Percentiles rank a stretch among this genome's conserved stretches.
Evolutionary conservation across 92 coral and sea anemone species (phyloP).

Genomic region (Blastomussa wellsi): DNA sequence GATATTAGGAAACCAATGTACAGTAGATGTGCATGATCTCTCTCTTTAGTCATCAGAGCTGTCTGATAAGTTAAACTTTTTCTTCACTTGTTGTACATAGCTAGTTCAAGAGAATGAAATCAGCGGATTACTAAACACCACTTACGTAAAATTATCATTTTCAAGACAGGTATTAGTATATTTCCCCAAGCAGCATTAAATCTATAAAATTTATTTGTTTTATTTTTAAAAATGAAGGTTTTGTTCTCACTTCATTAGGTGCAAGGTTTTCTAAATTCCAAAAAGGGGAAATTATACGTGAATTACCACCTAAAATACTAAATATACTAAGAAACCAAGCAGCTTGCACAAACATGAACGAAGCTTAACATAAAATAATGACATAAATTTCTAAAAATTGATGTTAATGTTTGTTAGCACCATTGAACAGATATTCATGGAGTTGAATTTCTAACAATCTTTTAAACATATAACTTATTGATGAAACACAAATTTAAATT

Average conservation of each 20-base stretch:
- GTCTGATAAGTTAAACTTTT: neutral
- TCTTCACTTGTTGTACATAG: neutral
- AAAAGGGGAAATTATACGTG: neutral
- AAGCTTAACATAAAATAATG: neutral
- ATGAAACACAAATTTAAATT: neutral
- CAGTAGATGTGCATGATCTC: neutral
- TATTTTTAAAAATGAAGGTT: neutral
- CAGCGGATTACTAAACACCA: neutral
- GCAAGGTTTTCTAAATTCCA: neutral
- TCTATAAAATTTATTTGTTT: neutral
- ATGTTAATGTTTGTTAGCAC: too few species aligned
- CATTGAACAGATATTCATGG: too few species aligned
- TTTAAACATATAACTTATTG: neutral
- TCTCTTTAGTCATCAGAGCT: neutral
- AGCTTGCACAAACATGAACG: neutral
- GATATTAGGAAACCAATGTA: neutral
- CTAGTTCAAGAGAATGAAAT: neutral
- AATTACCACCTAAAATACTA: neutral
- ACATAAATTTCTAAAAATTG: too few species aligned
- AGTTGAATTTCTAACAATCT: neutral
- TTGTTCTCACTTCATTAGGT: neutral
- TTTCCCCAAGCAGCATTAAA: too few species aligned
- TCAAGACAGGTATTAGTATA: too few species aligned
- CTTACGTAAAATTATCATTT: neutral
- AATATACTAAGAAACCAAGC: neutral